Conservation (phyloP, 2,113 vertebrate genomes). For the Peromyscus leucopus region DNA sequence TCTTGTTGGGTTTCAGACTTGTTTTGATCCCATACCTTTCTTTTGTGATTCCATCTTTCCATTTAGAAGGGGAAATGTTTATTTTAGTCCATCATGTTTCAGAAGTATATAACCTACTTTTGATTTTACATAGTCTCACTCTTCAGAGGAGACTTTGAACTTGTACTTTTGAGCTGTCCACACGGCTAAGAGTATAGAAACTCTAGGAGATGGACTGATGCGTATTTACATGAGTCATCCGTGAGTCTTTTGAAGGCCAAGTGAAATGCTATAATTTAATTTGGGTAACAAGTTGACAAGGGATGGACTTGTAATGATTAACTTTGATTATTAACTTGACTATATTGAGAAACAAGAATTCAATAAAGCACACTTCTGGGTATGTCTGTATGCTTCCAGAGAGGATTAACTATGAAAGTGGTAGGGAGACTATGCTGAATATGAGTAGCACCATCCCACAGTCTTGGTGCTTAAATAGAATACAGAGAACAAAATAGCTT, state of each 20-base stretch:
- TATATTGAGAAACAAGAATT: background rate
- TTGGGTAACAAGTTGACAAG: background rate
- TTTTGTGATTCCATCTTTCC: background rate
- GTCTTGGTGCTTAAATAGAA: background rate
- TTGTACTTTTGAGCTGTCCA: background rate
- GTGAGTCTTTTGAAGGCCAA: background rate
- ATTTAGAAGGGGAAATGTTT: background rate
- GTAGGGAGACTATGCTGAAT: background rate
- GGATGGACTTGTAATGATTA: background rate
- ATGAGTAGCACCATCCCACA: background rate
- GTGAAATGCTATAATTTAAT: background rate
- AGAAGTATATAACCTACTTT: background rate
- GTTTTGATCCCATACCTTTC: background rate
- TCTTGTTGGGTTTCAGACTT: background rate
- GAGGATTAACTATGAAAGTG: background rate
- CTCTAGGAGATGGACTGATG: background rate
- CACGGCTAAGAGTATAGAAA: background rate
- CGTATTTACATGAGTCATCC: background rate
- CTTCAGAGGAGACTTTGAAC: background rate
- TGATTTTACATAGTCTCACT: background rate
- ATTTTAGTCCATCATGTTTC: background rate
- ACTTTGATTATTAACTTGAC: background rate
- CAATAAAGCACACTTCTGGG: background rate
- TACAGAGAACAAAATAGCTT: background rate
- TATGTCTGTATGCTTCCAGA: background rate